Evolutionary conservation across 2,797 vertebrate species (phyloP).

Genomic region (Sorex maritimensis): DNA sequence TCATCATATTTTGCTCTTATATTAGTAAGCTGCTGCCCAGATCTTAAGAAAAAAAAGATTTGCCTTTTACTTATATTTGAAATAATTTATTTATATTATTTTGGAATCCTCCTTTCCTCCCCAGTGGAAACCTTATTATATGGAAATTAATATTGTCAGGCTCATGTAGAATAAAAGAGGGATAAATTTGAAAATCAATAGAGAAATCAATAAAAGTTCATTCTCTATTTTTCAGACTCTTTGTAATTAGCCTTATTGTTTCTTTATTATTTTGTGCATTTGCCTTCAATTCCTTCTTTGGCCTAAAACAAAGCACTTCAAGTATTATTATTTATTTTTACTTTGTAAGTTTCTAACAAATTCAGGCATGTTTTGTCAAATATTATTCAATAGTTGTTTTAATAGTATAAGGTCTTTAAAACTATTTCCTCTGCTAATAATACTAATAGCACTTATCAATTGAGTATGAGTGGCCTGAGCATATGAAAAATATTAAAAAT

Average conservation of each 20-base stretch:
- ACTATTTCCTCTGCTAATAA: background rate
- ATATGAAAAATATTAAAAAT: background rate
- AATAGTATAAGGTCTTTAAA: background rate
- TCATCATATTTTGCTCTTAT: background rate
- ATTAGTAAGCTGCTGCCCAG: background rate
- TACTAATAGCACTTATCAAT: background rate
- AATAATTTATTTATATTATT: constrained; percentile 37
- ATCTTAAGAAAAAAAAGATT: background rate
- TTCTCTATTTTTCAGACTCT: background rate
- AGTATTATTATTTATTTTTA: background rate
- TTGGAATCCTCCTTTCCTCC: background rate
- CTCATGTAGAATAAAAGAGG: background rate
- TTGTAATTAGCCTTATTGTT: background rate
- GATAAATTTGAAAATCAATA: background rate
- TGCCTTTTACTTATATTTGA: background rate
- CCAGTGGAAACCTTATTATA: constrained; percentile 25
- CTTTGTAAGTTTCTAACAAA: constrained; percentile 17
- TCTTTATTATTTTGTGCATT: background rate
- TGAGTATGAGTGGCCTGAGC: background rate
- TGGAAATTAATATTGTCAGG: background rate
- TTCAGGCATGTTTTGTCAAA: background rate
- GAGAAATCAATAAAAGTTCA: background rate
- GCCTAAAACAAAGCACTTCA: constrained; percentile 17
- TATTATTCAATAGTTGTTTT: constrained; percentile 14
- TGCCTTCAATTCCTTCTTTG: background rate